These are phyloP conservation scores for Drosophila azteca DNA, from an alignment of 1,140 invertebrate species.

Conservation along the genomic window DNA sequence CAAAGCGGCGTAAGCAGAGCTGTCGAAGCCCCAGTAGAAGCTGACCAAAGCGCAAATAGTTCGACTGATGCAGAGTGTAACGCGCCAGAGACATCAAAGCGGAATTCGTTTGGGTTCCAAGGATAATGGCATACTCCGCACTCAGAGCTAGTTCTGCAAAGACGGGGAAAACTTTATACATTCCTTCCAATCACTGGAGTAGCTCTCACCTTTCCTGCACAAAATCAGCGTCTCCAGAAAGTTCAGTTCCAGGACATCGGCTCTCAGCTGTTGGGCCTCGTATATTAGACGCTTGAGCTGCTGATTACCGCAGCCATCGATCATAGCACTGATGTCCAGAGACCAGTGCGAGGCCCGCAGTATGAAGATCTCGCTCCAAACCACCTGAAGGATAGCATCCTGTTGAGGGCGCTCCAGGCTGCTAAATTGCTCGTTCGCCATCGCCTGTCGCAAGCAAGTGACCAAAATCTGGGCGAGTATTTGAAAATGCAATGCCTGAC, in stretches of 20 bases:
- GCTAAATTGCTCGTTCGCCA: constrained; percentile 85
- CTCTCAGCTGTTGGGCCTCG: constrained; percentile 84
- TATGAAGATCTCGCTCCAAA: constrained; percentile 87
- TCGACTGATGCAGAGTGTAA: constrained; percentile 73
- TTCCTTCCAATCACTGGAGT: no score
- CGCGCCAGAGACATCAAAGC: constrained; percentile 71
- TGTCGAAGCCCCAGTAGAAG: constrained; percentile 71
- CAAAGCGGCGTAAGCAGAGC: constrained; percentile 66
- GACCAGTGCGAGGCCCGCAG: constrained; percentile 87
- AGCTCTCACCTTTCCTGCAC: constrained; percentile 85
- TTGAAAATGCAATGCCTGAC: constrained; percentile 83
- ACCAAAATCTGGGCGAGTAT: constrained; percentile 86
- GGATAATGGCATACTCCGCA: constrained; percentile 54
- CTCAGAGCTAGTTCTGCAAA: constrained; percentile 66
- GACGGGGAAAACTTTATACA: no score
- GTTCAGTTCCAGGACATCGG: constrained; percentile 86
- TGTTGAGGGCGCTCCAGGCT: constrained; percentile 84
- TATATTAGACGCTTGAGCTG: constrained; percentile 66
- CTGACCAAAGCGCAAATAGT: constrained; percentile 76
- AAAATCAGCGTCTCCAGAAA: constrained; percentile 87
- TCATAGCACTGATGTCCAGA: constrained; percentile 84
- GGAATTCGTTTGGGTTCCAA: constrained; percentile 68
- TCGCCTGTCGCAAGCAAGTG: constrained; percentile 85
- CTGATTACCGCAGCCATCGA: constrained; percentile 70
- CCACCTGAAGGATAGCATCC: constrained; percentile 85